Base-by-base conservation (phyloP, 2,888 invertebrate genomes). In the Nemotelus pantherinus region DNA sequence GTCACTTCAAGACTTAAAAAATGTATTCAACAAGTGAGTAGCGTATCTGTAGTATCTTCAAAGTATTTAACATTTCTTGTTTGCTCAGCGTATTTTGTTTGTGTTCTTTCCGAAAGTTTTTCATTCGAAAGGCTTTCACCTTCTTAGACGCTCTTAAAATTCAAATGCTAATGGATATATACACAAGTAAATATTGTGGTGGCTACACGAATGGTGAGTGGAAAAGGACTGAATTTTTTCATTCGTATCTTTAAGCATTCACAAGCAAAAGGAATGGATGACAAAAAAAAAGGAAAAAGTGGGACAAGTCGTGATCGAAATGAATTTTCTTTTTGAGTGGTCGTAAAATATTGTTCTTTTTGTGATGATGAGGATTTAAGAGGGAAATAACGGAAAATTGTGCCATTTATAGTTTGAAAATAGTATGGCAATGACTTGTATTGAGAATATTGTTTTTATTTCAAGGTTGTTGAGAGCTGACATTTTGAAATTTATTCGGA, bases 81-180 rank as follows among this genome's bases (percentile, higher is more conserved):
- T 50, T 50, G 50, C 50, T 50, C 9, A 7, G 50, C 9, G 10
- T 7, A 57, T n/a, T 10, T 25, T 39, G 60, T 60, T 10, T 58
- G 25, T 60, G 41, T 39, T 41, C 60, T 60, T 60, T 7, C 25
- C 2, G 25, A 43, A 57, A 57, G 60, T 39, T 41, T 60, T 7
- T 60, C 60, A 39, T 41, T 7, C 41, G 60, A 25, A 3, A 60
- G 7, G 58, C 7, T 43, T 60, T 57, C 10, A 57, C 57, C 6
- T 57, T 57, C 10, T 57, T 25, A 25, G 57, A 7, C 9, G 10
- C 57, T 57, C 41, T 60, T n/a, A 25, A 25, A 25, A 25, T 25
- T 25, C 25, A 60, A 60, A 60, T 60, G 60, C 60, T 60, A 60
- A 60, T 60, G 60, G 60, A 60, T 41, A 39, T 60, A 9, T 9